Evolutionary conservation across 2,797 vertebrate genomes (phyloP).

Genomic region (Anas capensis): DNA sequence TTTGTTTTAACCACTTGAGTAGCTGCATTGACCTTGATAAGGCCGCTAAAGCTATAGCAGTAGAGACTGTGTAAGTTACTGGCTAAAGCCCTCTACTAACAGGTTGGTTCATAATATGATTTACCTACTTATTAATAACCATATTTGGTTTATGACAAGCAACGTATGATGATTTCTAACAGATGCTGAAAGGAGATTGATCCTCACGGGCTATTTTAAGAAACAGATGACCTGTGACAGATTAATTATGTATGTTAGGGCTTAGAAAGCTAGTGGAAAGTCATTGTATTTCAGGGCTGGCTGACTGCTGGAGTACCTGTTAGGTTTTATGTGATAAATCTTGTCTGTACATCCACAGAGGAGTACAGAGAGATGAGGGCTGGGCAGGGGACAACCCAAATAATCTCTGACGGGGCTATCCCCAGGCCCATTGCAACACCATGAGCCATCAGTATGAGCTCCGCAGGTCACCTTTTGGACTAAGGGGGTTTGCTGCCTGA

Average conservation of each 20-base stretch:
- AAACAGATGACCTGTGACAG: slow-evolving; percentile 11
- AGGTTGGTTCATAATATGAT: not conserved
- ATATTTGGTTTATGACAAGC: not conserved
- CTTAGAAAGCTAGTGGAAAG: not conserved
- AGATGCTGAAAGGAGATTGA: not conserved
- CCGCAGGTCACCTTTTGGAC: not conserved
- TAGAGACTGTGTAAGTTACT: not conserved
- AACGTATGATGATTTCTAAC: not conserved
- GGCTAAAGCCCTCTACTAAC: not conserved
- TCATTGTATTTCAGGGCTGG: not conserved
- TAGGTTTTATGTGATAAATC: not conserved
- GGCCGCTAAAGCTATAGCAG: not conserved
- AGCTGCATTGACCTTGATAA: not conserved
- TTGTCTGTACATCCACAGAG: accelerated
- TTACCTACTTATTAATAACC: not conserved
- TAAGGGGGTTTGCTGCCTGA: not conserved
- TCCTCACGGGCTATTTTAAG: slow-evolving; percentile 31
- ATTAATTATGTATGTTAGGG: not conserved
- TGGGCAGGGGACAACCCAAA: not conserved
- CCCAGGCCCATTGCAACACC: accelerated
- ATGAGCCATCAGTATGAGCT: accelerated
- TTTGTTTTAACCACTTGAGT: slow-evolving; percentile 5
- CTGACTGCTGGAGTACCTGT: not conserved
- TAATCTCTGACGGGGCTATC: not conserved
- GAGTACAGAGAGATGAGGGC: not conserved